These are phyloP conservation scores for Pterocles burchelli DNA, from an alignment of 2,113 vertebrate species.

Conservation along the genomic window DNA sequence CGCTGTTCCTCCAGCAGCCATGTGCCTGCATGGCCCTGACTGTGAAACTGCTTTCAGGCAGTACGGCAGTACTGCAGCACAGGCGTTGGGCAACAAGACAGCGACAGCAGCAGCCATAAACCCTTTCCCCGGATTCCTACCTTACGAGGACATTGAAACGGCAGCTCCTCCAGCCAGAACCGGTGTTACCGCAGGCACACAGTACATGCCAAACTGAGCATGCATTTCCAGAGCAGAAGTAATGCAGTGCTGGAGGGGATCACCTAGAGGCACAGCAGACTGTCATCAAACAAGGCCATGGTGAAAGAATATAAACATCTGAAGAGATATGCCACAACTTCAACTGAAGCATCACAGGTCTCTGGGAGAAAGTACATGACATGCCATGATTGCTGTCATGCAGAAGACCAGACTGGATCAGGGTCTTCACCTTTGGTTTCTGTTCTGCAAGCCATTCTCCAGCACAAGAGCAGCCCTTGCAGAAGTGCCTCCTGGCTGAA, in stretches of 20 bases:
- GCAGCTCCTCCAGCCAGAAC: not conserved
- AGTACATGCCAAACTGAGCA: rapidly evolving
- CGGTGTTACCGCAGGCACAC: rapidly evolving
- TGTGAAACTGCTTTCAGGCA: not conserved
- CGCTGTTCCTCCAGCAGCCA: rapidly evolving
- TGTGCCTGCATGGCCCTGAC: rapidly evolving
- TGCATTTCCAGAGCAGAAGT: rapidly evolving
- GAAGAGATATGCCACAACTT: not conserved
- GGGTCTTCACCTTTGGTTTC: not conserved
- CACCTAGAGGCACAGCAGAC: not conserved
- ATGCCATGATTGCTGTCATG: not conserved
- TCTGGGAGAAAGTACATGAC: not conserved
- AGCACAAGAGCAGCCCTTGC: not conserved
- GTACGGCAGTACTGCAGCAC: not conserved
- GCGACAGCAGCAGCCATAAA: not conserved
- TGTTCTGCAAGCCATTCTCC: not conserved
- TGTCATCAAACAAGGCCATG: not conserved
- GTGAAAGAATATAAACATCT: not conserved
- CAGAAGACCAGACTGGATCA: rapidly evolving
- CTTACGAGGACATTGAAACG: rapidly evolving
- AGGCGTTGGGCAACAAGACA: not conserved
- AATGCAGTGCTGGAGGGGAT: rapidly evolving
- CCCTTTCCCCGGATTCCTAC: not conserved
- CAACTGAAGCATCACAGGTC: not conserved
- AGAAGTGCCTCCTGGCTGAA: not conserved